phyloP scores from a whole-genome alignment of 2,113 vertebrate genomes.

The Nerophis ophidion region DNA sequence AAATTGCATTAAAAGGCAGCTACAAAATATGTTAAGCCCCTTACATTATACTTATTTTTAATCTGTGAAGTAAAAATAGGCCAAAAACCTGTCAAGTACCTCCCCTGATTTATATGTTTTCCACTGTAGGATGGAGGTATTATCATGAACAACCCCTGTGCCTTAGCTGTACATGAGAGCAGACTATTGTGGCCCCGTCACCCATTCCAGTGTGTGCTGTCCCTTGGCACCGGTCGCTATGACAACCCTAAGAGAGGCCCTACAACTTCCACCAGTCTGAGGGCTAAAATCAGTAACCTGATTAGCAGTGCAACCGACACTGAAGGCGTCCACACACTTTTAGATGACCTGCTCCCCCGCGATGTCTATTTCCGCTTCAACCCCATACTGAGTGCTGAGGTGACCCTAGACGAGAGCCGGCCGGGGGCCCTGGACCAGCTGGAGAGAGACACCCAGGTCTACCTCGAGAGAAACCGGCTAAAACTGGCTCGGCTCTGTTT shows the following conservation, averaged over 20 bases:
- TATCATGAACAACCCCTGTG: slow-evolving; percentile 72
- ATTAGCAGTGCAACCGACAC: slow-evolving; percentile 74
- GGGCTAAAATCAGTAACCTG: slow-evolving; percentile 70
- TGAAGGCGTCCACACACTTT: slow-evolving; percentile 71
- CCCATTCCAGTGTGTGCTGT: slow-evolving; percentile 71
- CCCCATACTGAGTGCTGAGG: slow-evolving; percentile 66
- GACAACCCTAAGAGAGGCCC: slow-evolving; percentile 58
- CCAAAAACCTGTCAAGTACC: too few relatives aligned
- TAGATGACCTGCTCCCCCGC: slow-evolving; percentile 67
- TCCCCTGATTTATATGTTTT: not conserved
- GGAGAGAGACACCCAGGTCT: slow-evolving; percentile 60
- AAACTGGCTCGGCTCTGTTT: slow-evolving; percentile 64
- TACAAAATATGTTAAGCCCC: too few relatives aligned
- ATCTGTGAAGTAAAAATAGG: too few relatives aligned
- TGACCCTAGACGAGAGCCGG: slow-evolving; percentile 71
- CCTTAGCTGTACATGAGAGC: slow-evolving; percentile 71
- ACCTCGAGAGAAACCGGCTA: slow-evolving; percentile 64
- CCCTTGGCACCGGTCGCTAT: slow-evolving; percentile 70
- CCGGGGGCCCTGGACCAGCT: slow-evolving; percentile 56
- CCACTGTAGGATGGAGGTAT: slow-evolving; percentile 66
- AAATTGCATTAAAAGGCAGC: too few relatives aligned
- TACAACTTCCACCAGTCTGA: slow-evolving; percentile 67
- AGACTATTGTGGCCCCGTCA: slow-evolving; percentile 69
- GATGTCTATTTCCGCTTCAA: slow-evolving; percentile 75
- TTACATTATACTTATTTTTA: not conserved